Percentiles rank a stretch among this genome's conserved stretches.
Evolutionary conservation across 2,797 vertebrate species (phyloP).

Genomic region (Sebastes itinus): DNA sequence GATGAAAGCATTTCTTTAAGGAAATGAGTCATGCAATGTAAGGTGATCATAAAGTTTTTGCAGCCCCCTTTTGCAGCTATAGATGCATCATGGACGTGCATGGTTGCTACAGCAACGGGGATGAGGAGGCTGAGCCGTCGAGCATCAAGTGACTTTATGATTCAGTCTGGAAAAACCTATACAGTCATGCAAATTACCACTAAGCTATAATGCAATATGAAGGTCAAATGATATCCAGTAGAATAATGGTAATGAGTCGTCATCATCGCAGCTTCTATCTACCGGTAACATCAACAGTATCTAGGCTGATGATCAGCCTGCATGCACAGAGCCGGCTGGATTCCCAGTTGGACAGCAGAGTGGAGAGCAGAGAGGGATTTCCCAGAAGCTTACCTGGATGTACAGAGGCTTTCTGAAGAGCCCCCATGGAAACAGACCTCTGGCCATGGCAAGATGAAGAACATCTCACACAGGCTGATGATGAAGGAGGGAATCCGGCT

Average conservation of each 20-base stretch:
- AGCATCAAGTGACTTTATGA: slow-evolving; percentile 68
- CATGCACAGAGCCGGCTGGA: neutral
- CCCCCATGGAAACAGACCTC: slow-evolving; percentile 87
- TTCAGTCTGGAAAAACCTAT: neutral
- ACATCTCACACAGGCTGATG: slow-evolving; percentile 85
- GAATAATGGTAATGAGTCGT: neutral
- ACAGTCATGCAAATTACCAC: neutral
- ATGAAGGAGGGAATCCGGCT: slow-evolving; percentile 16
- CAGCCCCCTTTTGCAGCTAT: slow-evolving; percentile 10
- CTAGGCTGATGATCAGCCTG: neutral
- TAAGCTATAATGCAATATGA: neutral
- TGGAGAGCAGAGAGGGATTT: slow-evolving; percentile 13
- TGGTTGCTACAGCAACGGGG: slow-evolving; percentile 81
- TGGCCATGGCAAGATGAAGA: slow-evolving; percentile 88
- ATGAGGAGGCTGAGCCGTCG: slow-evolving; percentile 46
- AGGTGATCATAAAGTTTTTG: slow-evolving; percentile 32
- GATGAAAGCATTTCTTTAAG: neutral
- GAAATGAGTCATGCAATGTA: neutral
- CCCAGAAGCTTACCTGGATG: slow-evolving; percentile 86
- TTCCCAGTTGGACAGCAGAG: neutral
- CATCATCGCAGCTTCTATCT: neutral
- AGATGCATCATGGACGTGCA: slow-evolving; percentile 40
- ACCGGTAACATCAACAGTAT: neutral
- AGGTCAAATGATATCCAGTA: neutral
- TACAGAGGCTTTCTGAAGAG: slow-evolving; percentile 86